Evolutionary conservation across 1,140 invertebrate species (phyloP), one percentile per base, ranked within the genome.

Genomic region (Solenopsis fugax): DNA sequence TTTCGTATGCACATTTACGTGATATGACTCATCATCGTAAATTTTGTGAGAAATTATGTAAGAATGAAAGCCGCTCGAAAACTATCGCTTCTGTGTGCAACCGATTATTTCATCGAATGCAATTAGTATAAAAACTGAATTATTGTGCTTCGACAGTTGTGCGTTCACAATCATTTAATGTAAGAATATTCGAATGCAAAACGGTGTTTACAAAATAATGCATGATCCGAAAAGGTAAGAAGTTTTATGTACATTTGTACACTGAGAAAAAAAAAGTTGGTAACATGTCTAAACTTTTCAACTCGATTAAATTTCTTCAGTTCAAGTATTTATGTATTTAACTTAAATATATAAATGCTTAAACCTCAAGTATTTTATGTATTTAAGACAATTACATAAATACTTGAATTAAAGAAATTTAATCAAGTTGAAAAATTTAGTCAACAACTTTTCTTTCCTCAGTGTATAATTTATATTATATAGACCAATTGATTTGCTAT

Each of bases 1-100:
- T 64, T 50, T 50, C 18, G 34, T 37, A 69, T 41, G 62, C 48
- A n/a, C 56, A 71, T 71, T 41, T 37, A 81, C 37, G 52, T 10
- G 34, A n/a, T 18, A 64, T 48, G 10, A 24, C 18, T 54, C 34
- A 56, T 41, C 24, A 10, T 81, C 16, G 12, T 41, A 7, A 81
- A 29, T 4, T 81, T 10, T 13, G 1, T 9, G 34, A 41, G 34
- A 71, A 56, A 41, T 18, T 69, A 69, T 64, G 12, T 67, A 52
- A 80, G 34, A n/a, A 56, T 13, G 10, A 67, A 80, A 80, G 4
- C 21, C 24, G 21, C 13, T 41, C 16, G n/a, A 56, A 54, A 71
- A n/a, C 24, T 54, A 45, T 54, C 6, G 1, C 34, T 67, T 81
- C 18, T 41, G 9, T n/a, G 12, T 1, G 10, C 60, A 50, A 69